Evolutionary conservation across 2,888 invertebrate genomes (phyloP), one percentile per base, ranked within the genome.

Genomic region (Abrostola triplasia): DNA sequence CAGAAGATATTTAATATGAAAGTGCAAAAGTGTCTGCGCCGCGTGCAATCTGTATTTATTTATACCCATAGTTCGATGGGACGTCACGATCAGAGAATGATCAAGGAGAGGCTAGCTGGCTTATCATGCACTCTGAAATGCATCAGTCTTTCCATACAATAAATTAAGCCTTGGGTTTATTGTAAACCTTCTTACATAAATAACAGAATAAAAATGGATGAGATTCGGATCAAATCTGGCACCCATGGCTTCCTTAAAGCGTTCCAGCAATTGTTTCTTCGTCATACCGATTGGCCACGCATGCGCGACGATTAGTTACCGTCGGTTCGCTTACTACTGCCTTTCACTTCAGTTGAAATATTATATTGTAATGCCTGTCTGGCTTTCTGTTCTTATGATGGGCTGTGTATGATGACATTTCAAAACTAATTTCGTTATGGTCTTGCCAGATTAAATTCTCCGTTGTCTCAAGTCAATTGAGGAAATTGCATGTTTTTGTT

Each of bases 281-380:
- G 88, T 88, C 88, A 88, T 90, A 88, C 76, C 79, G 73, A 93
- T 94, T 94, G 84, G 93, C 73, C 83, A 89, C 91, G 94, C 94
- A 84, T 90, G 92, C 89, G 83, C 83, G 67, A 51, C 83, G 85
- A 94, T 93, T 93, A 87, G 90, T 92, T 85, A 87, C 88, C 85
- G 92, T 90, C 90, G 84, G 84, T 83, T 89, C 88, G 86, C 81
- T 84, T 70, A 80, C 87, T 87, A 85, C 88, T 85, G 76, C 88
- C 92, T 92, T 92, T 93, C 92, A 92, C 85, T 82, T 84, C 76
- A 76, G 58, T 76, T 76, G 64, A 73, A 70, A 76, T 73, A 72
- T 77, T 77, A 77, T 77, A 76, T 70, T 75, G 70, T 70, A 70
- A 72, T 67, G 65, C 44, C 42, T 71, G 67, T 73, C 64, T 62